These are phyloP conservation scores for Goniozus legneri DNA, from an alignment of 1,140 invertebrate genomes.

Conservation along the genomic window DNA sequence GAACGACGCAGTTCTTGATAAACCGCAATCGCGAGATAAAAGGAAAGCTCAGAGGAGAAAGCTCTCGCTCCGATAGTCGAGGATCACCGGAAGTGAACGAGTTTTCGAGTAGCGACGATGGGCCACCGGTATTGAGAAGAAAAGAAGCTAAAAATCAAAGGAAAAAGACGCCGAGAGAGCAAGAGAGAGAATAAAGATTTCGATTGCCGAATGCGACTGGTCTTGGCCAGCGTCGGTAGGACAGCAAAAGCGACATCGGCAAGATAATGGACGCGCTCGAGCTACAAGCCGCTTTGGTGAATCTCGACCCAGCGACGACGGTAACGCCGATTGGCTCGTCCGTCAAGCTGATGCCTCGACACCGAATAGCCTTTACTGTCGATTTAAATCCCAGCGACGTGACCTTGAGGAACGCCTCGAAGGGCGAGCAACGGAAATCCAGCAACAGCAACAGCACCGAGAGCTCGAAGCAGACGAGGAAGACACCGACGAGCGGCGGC, in stretches of 20 bases:
- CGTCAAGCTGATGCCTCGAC: slow-evolving; percentile 36
- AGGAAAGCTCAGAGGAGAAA: too few relatives aligned
- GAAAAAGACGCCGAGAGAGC: not conserved
- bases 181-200: not conserved
- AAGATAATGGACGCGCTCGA: slow-evolving; percentile 44
- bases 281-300: slow-evolving; percentile 48
- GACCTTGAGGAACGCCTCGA: slow-evolving; percentile 29
- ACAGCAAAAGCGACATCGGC: not conserved
- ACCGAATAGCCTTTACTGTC: slow-evolving; percentile 34
- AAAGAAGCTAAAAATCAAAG: not conserved
- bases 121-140: not conserved
- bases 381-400: slow-evolving; percentile 30
- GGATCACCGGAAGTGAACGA: too few relatives aligned
- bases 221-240: too few relatives aligned
- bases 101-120: too few relatives aligned
- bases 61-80: too few relatives aligned
- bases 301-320: slow-evolving; percentile 49
- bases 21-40: too few relatives aligned
- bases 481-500: slow-evolving; percentile 8
- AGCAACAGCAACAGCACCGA: not conserved
- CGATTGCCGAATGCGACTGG: not conserved
- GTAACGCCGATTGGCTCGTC: slow-evolving; percentile 45
- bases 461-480: slow-evolving; percentile 1
- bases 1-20: too few relatives aligned
- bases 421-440: slow-evolving; percentile 20